These are phyloP conservation scores for Artibeus jamaicensis DNA, from an alignment of 2,797 vertebrate genomes.

Conservation along the genomic window DNA sequence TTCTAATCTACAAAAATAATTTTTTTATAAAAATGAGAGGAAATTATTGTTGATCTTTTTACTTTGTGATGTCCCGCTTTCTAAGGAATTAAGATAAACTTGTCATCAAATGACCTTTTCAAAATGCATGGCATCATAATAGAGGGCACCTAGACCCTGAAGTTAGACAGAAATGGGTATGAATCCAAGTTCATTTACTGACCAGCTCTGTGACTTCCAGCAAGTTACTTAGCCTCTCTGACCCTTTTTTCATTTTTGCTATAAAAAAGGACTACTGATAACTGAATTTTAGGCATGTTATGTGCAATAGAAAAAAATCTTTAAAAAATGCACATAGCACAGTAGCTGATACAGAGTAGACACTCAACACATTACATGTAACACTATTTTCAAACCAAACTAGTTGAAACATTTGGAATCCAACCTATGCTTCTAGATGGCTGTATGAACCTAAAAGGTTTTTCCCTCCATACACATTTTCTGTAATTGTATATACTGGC, in stretches of 20 bases:
- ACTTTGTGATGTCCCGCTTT: neutral
- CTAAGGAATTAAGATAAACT: slow-evolving; percentile 1
- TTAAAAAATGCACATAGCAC: neutral
- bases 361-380: neutral
- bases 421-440: neutral
- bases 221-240: neutral
- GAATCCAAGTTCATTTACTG: neutral
- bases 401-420: neutral
- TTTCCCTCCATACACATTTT: neutral
- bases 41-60: neutral
- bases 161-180: neutral
- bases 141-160: neutral
- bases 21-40: neutral
- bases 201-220: neutral
- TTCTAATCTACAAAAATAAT: neutral
- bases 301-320: neutral
- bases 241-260: neutral
- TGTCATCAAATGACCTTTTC: neutral
- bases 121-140: neutral
- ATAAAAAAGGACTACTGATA: neutral
- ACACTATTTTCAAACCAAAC: slow-evolving; percentile 11
- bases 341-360: neutral
- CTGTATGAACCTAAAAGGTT: neutral
- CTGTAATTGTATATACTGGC: neutral
- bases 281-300: neutral